Base-by-base conservation (phyloP, 2,113 vertebrate genomes). In the Otus sunia region DNA sequence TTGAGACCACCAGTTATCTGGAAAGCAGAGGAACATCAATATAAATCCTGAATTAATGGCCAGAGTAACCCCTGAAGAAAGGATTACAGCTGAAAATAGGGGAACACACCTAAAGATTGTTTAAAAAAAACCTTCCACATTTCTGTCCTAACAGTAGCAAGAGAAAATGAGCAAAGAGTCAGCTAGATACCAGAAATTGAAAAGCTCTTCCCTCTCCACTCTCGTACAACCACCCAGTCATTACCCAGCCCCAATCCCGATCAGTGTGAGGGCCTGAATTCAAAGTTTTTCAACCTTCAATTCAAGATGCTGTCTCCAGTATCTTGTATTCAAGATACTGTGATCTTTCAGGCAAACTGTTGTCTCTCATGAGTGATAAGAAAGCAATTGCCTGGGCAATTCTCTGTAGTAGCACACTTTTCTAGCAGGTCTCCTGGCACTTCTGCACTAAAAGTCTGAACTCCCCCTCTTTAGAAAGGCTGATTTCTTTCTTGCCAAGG, bases 1-100 rank as follows among this genome's bases (percentile, higher is more conserved):
- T n/a, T 99, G 98, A 96, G 98, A 99, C 99, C 99, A 99, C 99
- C 99, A 99, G 98, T 99, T 99, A 98, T 99, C 99, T 99, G 97
- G 75, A 97, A 96, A 94, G 79, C 64, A 97, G 77, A 68, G 80
- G 7, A 82, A 80, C 50, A 52, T 52, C 78, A 67, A 80, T 4
- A 73, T 4, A 67, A 79, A 89, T 72, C 36, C 45, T 75, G 16
- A 75, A 53, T 25, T 41, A 66, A 90, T 93, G 10, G 36, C 30
- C 58, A 66, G 10, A 80, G 29, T 26, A 79, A 56, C 3, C 22
- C 25, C 23, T 84, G 74, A 64, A 37, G 39, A 75, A 76, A 7
- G 8, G 12, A 5, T 11, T 72, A 68, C 27, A 75, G 37, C 6
- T 53, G 62, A 76, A 73, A 90, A 80, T 5, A 49, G 3, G 6